Evolutionary conservation across 2,113 vertebrate genomes (phyloP).

Genomic region (Noturus placidus): DNA sequence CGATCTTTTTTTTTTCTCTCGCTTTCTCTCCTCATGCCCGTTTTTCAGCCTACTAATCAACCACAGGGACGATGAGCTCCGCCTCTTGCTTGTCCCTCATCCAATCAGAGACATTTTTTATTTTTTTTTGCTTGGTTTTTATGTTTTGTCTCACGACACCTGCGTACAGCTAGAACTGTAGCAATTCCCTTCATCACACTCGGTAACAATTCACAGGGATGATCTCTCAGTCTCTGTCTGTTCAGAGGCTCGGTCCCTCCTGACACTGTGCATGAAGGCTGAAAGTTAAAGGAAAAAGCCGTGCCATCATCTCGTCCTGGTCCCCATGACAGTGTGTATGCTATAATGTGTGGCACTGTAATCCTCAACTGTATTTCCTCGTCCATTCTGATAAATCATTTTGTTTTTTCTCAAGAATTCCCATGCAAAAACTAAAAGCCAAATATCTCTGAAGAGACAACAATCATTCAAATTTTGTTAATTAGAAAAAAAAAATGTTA

Average conservation of each 20-base stretch:
- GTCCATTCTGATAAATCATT: background rate
- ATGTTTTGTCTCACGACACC: too few species aligned
- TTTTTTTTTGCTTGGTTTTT: background rate
- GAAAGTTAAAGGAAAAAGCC: background rate
- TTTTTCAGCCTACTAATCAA: constrained; percentile 45
- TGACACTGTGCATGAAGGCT: background rate
- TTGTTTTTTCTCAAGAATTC: background rate
- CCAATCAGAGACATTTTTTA: background rate
- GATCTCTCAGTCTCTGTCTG: background rate
- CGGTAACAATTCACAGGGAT: background rate
- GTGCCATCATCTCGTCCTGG: background rate
- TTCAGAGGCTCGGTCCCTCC: background rate
- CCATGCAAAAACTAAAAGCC: background rate
- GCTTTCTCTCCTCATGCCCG: constrained; percentile 22
- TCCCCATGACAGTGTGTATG: background rate
- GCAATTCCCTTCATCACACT: background rate
- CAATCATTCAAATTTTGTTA: background rate
- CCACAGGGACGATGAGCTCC: constrained; percentile 25
- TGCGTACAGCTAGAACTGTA: background rate
- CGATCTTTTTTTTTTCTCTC: constrained; percentile 19
- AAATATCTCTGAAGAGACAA: background rate
- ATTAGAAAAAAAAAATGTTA: background rate
- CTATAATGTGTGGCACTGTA: background rate
- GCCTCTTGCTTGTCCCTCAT: constrained; percentile 51
- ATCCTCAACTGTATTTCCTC: background rate